Conservation (phyloP, 2,113 vertebrate species). For the Noctilio leporinus region DNA sequence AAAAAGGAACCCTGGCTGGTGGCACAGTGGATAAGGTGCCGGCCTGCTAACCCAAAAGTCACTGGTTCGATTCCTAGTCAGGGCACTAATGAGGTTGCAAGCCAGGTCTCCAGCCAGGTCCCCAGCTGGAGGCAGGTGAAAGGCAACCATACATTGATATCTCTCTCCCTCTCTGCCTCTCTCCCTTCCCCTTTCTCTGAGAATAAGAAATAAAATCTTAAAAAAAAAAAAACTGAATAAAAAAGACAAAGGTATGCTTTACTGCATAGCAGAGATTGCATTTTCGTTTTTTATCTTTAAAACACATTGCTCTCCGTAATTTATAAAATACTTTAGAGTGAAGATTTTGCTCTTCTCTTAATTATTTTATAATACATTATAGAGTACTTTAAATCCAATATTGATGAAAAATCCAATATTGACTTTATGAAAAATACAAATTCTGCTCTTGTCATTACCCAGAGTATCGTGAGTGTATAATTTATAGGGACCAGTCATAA, state of each 20-base stretch:
- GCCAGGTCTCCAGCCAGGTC: too few relatives aligned
- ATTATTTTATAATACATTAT: not conserved
- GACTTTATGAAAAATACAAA: not conserved
- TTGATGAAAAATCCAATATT: not conserved
- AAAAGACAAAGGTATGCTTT: not conserved
- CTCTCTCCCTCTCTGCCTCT: too few relatives aligned
- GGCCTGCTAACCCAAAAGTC: too few relatives aligned
- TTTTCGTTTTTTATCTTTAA: slow-evolving; percentile 13
- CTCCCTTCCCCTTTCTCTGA: too few relatives aligned
- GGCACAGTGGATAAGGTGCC: too few relatives aligned
- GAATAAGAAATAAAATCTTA: too few relatives aligned
- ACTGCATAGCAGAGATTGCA: not conserved
- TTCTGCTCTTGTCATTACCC: not conserved
- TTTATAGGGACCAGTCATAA: not conserved
- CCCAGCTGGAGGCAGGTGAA: too few relatives aligned
- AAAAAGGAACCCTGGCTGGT: too few relatives aligned
- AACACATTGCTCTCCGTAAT: not conserved
- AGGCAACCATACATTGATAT: too few relatives aligned
- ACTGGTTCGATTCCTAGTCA: too few relatives aligned
- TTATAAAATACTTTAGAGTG: not conserved
- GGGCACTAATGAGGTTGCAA: too few relatives aligned
- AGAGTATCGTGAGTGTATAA: not conserved
- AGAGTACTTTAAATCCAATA: not conserved
- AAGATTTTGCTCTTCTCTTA: not conserved
- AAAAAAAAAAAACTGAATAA: too few relatives aligned